These are phyloP conservation scores for Echinops telfairi DNA, from an alignment of 2,113 vertebrate genomes.

Conservation along the genomic window DNA sequence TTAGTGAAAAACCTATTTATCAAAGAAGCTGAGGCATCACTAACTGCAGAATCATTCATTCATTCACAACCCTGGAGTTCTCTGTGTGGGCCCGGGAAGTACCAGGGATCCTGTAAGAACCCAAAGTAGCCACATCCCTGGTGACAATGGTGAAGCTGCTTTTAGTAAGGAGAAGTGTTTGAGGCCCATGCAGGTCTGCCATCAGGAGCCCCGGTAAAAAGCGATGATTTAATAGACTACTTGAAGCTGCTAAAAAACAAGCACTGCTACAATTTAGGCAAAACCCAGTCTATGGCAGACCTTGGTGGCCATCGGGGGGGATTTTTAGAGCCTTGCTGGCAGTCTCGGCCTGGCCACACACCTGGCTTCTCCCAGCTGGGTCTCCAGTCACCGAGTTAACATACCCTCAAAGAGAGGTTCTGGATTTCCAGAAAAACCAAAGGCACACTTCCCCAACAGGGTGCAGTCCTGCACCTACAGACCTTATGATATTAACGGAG, in stretches of 20 bases:
- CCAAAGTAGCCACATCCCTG: background rate
- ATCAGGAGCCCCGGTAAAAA: background rate
- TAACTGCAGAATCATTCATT: background rate
- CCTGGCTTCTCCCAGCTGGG: background rate
- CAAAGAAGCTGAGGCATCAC: background rate
- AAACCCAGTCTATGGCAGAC: background rate
- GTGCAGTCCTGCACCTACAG: background rate
- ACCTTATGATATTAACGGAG: background rate
- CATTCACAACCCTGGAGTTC: background rate
- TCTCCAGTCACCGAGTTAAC: background rate
- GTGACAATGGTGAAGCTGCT: background rate
- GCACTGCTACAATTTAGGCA: background rate
- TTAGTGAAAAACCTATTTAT: constrained; percentile 36
- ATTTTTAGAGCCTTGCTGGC: background rate
- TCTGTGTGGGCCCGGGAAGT: too few relatives aligned
- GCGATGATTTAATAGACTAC: background rate
- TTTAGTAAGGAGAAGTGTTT: background rate
- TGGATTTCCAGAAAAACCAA: background rate
- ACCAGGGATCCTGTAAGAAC: background rate
- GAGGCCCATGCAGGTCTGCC: background rate
- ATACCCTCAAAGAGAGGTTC: background rate
- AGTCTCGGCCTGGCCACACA: background rate
- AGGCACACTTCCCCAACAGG: background rate
- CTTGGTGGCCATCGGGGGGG: background rate
- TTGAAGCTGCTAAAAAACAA: constrained; percentile 8